A percentile compares a stretch with the other conserved stretches of the same genome.
These are phyloP conservation scores for Hozukius guyotensis DNA, from an alignment of 2,797 vertebrate species.

Conservation along the genomic window DNA sequence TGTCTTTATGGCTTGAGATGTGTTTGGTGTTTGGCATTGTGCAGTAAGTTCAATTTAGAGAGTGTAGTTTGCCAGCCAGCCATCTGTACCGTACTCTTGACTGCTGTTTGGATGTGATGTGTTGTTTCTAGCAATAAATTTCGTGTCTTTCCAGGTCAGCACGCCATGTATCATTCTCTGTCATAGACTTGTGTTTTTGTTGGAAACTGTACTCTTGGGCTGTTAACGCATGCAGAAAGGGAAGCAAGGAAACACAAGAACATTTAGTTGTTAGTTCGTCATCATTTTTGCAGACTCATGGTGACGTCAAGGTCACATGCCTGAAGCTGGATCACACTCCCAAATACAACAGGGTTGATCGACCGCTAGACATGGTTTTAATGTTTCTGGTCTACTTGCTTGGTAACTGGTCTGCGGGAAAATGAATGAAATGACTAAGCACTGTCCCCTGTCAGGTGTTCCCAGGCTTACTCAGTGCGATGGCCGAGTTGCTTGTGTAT, in stretches of 20 bases:
- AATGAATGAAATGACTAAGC: slow-evolving; percentile 6
- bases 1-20: not conserved
- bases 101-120: not conserved
- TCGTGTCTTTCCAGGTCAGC: slow-evolving; percentile 12
- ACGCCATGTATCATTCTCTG: not conserved
- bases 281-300: not conserved
- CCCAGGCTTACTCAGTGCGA: not conserved
- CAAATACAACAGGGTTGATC: not conserved
- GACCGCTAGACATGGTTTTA: not conserved
- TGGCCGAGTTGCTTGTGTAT: not conserved
- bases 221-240: not conserved
- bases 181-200: not conserved
- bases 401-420: not conserved
- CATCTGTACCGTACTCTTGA: not conserved
- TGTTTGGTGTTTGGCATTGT: not conserved
- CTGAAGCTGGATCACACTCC: not conserved
- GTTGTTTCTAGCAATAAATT: not conserved
- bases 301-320: not conserved
- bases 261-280: not conserved
- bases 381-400: slow-evolving; percentile 18
- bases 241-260: not conserved
- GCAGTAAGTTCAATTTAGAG: slow-evolving; percentile 1
- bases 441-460: slow-evolving; percentile 4
- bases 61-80: not conserved
- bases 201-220: not conserved